Conservation (phyloP, 2,888 invertebrate genomes). For the Tanytarsus gracilentus region DNA sequence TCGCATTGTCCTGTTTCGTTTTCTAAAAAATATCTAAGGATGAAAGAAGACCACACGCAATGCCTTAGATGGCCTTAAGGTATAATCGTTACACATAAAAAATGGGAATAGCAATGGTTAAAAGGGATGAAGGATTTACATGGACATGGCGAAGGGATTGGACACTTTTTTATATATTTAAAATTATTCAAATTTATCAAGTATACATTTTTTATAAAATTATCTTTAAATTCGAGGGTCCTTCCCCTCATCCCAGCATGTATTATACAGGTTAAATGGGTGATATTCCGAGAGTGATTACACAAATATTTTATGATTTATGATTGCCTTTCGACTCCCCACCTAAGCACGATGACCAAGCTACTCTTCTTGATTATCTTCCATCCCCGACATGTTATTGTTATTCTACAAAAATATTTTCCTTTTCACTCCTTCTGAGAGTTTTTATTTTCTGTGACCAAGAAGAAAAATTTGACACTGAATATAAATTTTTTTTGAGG, state of each 20-base stretch:
- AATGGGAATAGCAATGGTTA: too few species aligned
- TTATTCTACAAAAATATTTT: slow-evolving; percentile 11
- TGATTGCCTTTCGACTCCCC: slow-evolving; percentile 21
- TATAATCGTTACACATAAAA: too few species aligned
- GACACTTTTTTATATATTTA: too few species aligned
- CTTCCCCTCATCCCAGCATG: neutral
- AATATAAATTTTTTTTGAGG: too few species aligned
- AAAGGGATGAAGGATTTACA: too few species aligned
- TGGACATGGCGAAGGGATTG: too few species aligned
- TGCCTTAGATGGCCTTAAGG: neutral
- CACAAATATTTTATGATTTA: slow-evolving; percentile 29
- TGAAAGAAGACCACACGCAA: slow-evolving; percentile 28
- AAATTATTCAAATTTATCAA: too few species aligned
- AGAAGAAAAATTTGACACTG: slow-evolving; percentile 3
- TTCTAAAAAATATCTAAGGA: neutral
- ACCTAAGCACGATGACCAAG: slow-evolving; percentile 11
- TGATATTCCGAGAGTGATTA: too few species aligned
- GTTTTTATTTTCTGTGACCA: neutral
- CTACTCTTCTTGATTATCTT: slow-evolving; percentile 18
- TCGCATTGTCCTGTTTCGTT: neutral
- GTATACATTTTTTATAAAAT: too few species aligned
- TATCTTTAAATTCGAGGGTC: too few species aligned
- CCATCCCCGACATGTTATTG: neutral
- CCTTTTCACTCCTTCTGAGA: neutral
- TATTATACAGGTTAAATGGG: too few species aligned